phyloP scores from a whole-genome alignment of 2,888 invertebrate species.

The Molanna angustata region DNA sequence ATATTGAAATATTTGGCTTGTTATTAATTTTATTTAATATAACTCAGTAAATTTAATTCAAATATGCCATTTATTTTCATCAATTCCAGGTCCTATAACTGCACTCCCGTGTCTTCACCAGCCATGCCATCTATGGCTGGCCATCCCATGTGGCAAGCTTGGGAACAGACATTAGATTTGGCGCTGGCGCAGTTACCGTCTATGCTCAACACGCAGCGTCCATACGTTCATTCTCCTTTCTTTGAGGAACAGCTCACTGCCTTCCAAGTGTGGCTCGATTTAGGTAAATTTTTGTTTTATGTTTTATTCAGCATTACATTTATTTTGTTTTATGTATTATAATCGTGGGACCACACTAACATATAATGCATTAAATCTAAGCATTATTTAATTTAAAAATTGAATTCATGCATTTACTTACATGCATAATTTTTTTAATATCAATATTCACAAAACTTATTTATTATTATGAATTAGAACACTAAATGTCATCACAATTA shows the following conservation, averaged over 20 bases:
- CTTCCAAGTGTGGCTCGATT: slow-evolving; percentile 91
- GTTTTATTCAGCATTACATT: not conserved
- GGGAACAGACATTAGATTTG: slow-evolving; percentile 96
- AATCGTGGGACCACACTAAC: too few relatives aligned
- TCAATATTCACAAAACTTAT: too few relatives aligned
- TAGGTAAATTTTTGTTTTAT: slow-evolving; percentile 50
- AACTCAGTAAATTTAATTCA: too few relatives aligned
- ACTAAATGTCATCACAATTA: too few relatives aligned
- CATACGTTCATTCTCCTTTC: slow-evolving; percentile 80
- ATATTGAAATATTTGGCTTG: too few relatives aligned
- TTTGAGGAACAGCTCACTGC: slow-evolving; percentile 98
- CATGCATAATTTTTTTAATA: too few relatives aligned
- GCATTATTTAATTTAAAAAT: too few relatives aligned
- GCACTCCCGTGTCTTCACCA: slow-evolving; percentile 93
- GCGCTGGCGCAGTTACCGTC: slow-evolving; percentile 87
- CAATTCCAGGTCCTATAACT: slow-evolving; percentile 77
- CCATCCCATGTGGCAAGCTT: slow-evolving; percentile 94
- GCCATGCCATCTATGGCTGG: slow-evolving; percentile 86
- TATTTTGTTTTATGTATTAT: not conserved
- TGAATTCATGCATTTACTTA: too few relatives aligned
- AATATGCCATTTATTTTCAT: not conserved
- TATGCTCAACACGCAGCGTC: slow-evolving; percentile 60
- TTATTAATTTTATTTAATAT: too few relatives aligned
- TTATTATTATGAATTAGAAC: too few relatives aligned
- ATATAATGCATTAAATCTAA: too few relatives aligned